Base-by-base conservation (phyloP, 1,140 invertebrate genomes). In the Drosophila sproati region DNA sequence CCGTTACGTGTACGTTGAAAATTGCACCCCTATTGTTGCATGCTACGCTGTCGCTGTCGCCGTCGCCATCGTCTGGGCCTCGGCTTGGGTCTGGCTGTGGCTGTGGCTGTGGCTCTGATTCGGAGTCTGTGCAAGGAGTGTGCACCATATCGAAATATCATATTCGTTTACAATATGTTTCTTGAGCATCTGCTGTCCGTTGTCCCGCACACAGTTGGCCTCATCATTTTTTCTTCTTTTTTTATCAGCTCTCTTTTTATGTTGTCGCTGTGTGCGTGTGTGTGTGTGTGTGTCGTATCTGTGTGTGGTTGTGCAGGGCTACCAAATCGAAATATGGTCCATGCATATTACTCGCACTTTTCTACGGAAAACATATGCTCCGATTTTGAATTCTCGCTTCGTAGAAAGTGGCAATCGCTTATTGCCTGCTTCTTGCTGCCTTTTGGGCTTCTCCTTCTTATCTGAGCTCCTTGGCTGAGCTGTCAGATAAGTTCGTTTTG, bases 101-200 rank as follows among this genome's bases (percentile, higher is more conserved):
- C 20, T 20, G 20, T 20, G 20, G 20, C 20, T 20, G 20, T n/a
- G 41, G 41, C 12, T 43, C 50, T 75, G 39, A 43, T 43, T 55
- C 34, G 35, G 45, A 41, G 71, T 78, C 59, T 77, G 81, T 61
- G 39, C 59, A 63, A 77, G 81, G 82, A 81, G 82, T 87, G 79
- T 66, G 83, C 83, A 87, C 73, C 83, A 88, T 89, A 83, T 85
- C 80, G 73, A 88, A 87, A 88, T 81, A 87, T 87, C 83, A 87
- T 87, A 87, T 87, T 87, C 82, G 82, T 87, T 87, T 88, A 80
- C 82, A 87, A 87, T 87, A 83, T 87, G 82, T 87, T 87, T 83
- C 63, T 77, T 48, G 43, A 88, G 82, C 82, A 87, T 88, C 83
- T 87, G 82, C 82, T 86, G 82, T 68, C 66, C 80, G 60, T 50